Evolutionary conservation across 2,113 vertebrate genomes (phyloP).

Genomic region (Lucifuga dentata): DNA sequence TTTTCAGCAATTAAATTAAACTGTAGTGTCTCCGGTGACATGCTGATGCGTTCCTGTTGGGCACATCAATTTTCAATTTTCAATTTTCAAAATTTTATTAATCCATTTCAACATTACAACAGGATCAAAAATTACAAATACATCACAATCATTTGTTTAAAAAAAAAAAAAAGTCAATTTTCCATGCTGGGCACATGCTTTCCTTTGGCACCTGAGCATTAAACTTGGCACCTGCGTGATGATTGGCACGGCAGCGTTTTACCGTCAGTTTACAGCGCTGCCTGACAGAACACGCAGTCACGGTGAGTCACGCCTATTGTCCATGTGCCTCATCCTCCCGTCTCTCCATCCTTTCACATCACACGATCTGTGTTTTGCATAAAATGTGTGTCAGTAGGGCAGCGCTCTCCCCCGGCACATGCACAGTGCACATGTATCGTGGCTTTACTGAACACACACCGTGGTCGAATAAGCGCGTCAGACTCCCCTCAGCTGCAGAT

Average conservation of each 20-base stretch:
- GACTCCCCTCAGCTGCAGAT: conserved; percentile 67
- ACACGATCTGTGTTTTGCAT: conserved; percentile 80
- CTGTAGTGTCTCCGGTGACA: too few species aligned
- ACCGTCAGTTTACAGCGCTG: conserved; percentile 36
- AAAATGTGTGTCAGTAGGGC: conserved; percentile 89
- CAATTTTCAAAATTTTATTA: too few species aligned
- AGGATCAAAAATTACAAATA: too few species aligned
- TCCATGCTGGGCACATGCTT: conserved; percentile 22
- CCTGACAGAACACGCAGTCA: conserved; percentile 71
- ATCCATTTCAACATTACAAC: too few species aligned
- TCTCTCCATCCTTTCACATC: conserved; percentile 53
- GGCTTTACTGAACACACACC: conserved; percentile 73
- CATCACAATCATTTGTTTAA: too few species aligned
- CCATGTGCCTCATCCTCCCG: conserved; percentile 78
- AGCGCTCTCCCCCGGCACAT: conserved; percentile 81
- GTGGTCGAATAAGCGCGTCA: conserved; percentile 76
- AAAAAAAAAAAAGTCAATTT: too few species aligned
- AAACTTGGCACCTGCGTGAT: conserved; percentile 48
- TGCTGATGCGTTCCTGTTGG: too few species aligned
- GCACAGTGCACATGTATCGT: conserved; percentile 80
- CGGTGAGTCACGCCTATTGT: conserved; percentile 83
- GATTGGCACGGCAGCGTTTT: conserved; percentile 57
- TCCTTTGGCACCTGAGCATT: conserved; percentile 39
- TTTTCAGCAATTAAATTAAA: too few species aligned
- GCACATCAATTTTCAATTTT: too few species aligned